Evolutionary conservation across 2,113 vertebrate genomes (phyloP).

Genomic region (Zingel zingel): DNA sequence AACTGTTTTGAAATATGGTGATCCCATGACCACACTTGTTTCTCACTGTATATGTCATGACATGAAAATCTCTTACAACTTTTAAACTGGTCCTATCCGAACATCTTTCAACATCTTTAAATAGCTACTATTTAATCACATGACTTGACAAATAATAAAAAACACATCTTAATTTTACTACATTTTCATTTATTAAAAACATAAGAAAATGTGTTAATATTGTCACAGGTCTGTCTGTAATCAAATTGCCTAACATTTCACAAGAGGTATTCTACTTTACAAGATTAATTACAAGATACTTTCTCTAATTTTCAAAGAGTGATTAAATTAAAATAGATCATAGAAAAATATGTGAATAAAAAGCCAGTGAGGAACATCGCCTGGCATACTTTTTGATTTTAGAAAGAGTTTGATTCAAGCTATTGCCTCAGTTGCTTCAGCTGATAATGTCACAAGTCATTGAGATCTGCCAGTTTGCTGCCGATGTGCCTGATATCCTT

Average conservation of each 20-base stretch:
- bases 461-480: slow-evolving; percentile 75
- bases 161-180: neutral
- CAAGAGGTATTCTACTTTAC: neutral
- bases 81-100: too few relatives aligned
- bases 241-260: neutral
- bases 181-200: neutral
- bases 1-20: too few relatives aligned
- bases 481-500: slow-evolving; percentile 81
- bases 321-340: neutral
- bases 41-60: too few relatives aligned
- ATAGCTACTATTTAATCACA: neutral
- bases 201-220: neutral
- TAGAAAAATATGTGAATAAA: neutral
- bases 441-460: slow-evolving; percentile 22
- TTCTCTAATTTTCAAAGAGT: neutral
- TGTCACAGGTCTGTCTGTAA: neutral
- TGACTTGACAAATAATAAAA: neutral
- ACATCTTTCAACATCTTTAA: neutral
- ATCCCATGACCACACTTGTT: too few relatives aligned
- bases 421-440: slow-evolving; percentile 8
- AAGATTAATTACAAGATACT: neutral
- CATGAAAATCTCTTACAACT: too few relatives aligned
- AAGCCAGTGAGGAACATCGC: neutral
- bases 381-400: neutral
- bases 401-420: neutral